These are phyloP conservation scores for Lasioglossum villosulum DNA, from an alignment of 2,888 invertebrate species.

Conservation along the genomic window DNA sequence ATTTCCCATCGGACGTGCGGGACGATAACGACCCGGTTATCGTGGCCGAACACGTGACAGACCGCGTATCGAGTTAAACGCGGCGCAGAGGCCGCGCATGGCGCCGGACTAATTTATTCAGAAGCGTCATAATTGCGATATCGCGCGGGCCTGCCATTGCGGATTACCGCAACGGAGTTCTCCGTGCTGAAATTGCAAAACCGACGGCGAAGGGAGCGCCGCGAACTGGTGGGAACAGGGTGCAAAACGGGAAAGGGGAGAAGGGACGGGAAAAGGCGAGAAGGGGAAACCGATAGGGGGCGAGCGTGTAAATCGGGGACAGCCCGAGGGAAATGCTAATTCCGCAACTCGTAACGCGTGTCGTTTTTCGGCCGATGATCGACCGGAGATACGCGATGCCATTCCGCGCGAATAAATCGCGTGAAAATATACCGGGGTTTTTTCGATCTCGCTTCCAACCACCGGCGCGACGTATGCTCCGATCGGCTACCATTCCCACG, in stretches of 20 bases:
- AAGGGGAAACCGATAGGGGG: not conserved
- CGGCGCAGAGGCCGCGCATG: conserved; percentile 21
- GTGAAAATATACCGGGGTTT: not conserved
- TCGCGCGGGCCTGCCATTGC: conserved; percentile 74
- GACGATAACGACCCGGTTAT: not conserved
- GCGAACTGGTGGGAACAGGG: not conserved
- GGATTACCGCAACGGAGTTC: conserved; percentile 59
- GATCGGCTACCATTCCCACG: not conserved
- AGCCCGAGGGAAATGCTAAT: conserved; percentile 66
- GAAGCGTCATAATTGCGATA: conserved; percentile 80
- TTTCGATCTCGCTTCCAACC: not conserved
- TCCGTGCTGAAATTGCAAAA: conserved; percentile 69
- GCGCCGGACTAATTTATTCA: conserved; percentile 78
- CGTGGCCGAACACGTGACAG: conserved; percentile 29
- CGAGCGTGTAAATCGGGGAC: conserved; percentile 63
- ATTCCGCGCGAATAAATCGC: conserved; percentile 19
- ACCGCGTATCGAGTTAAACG: conserved; percentile 48
- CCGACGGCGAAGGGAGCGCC: conserved; percentile 16
- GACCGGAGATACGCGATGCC: conserved; percentile 24
- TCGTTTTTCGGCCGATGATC: conserved; percentile 35
- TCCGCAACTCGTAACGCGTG: conserved; percentile 59
- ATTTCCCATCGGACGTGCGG: not conserved
- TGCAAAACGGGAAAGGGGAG: not conserved
- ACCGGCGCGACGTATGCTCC: not conserved
- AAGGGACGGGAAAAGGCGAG: conserved; percentile 3